phyloP scores from a whole-genome alignment of 2,888 invertebrate genomes.

The Euzophera pinguis region DNA sequence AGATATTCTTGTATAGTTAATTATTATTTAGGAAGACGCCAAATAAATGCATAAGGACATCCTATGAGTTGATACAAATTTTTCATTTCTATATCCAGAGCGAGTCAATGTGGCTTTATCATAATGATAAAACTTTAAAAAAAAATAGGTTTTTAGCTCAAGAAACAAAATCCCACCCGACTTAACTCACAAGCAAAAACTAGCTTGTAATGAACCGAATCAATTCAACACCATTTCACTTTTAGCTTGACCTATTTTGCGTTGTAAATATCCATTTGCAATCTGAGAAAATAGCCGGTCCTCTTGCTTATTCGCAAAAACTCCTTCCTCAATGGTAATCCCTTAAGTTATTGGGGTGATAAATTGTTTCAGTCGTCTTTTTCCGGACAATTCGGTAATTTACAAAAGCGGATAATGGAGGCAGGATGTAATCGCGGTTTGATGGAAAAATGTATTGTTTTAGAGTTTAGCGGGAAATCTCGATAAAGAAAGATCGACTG shows the following conservation, averaged over 20 bases:
- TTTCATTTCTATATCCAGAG: too few relatives aligned
- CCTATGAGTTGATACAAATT: too few relatives aligned
- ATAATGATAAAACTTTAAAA: too few relatives aligned
- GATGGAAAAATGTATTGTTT: constrained; percentile 13
- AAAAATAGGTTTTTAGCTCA: too few relatives aligned
- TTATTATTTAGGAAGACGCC: too few relatives aligned
- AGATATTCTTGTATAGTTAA: too few relatives aligned
- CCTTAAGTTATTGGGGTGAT: constrained; percentile 29
- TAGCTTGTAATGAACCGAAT: not conserved
- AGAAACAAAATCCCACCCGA: too few relatives aligned
- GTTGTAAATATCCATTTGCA: constrained; percentile 7
- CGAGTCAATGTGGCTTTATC: too few relatives aligned
- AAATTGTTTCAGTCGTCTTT: constrained; percentile 25
- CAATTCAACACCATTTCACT: not conserved
- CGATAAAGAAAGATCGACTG: not conserved
- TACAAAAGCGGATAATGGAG: constrained; percentile 21
- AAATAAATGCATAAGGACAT: too few relatives aligned
- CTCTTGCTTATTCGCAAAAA: constrained; percentile 19
- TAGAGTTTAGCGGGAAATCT: not conserved
- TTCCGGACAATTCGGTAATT: constrained; percentile 25
- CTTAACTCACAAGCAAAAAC: not conserved
- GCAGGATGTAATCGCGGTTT: constrained; percentile 8
- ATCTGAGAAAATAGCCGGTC: constrained; percentile 7
- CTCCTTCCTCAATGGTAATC: constrained; percentile 23
- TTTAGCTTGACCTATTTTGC: not conserved